These are phyloP conservation scores for Pollenia angustigena DNA, from an alignment of 2,888 invertebrate species.

Conservation along the genomic window DNA sequence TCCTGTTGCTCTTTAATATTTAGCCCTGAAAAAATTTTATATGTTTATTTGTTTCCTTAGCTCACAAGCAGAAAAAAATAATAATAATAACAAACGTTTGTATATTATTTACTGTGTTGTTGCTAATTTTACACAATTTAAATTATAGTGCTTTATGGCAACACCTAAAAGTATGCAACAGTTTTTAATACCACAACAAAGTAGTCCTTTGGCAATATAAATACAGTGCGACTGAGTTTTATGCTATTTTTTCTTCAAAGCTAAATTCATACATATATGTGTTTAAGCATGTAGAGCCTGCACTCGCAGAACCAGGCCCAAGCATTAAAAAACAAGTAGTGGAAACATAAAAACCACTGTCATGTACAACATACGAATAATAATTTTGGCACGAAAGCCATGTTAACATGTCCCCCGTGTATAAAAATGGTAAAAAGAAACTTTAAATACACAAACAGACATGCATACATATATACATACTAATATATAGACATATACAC, in stretches of 20 bases:
- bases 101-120: constrained; percentile 53
- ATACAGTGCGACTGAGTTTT: constrained; percentile 57
- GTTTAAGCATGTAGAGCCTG: background rate
- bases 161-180: constrained; percentile 78
- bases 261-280: constrained; percentile 5
- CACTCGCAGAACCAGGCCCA: constrained; percentile 27
- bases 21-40: constrained; percentile 42
- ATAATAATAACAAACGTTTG: constrained; percentile 9
- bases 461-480: constrained; percentile 29
- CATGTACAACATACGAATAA: constrained; percentile 80
- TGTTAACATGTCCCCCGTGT: constrained; percentile 83
- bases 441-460: constrained; percentile 21
- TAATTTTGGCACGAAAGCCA: constrained; percentile 83
- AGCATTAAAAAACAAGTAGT: constrained; percentile 48
- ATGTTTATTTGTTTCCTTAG: constrained; percentile 24
- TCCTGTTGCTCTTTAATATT: constrained; percentile 47
- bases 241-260: constrained; percentile 12
- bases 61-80: background rate
- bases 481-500: constrained; percentile 2
- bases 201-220: constrained; percentile 74
- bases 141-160: constrained; percentile 74
- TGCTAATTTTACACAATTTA: constrained; percentile 73
- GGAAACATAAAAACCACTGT: constrained; percentile 75
- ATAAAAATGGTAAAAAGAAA: constrained; percentile 64
- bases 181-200: constrained; percentile 74